Base-by-base conservation (phyloP, 2,113 vertebrate species). In the Notarius lentiginosus region DNA sequence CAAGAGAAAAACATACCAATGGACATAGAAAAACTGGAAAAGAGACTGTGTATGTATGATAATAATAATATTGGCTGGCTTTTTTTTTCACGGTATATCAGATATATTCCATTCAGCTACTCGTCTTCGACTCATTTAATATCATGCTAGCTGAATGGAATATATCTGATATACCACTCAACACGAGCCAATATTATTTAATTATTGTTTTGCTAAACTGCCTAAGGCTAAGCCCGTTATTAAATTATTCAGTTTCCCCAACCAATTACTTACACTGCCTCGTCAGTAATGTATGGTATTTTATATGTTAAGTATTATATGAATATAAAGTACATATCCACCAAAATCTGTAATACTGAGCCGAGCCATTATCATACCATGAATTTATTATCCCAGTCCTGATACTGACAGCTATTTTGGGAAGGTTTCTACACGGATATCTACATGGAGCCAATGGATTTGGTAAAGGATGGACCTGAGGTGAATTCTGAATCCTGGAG, bases 401-500 rank as follows among this genome's bases (percentile, higher is more conserved):
- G 14, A 56, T 10, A 58, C 53, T 18, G 7, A 79, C 4, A 18
- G 15, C 53, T 58, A 30, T 79, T 18, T 58, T 79, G n/a, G 27
- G 53, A 79, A 79, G 27, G 27, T 79, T 79, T 34, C 27, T 79
- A 55, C 49, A 12, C 0, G 5, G 24, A 68, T 68, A 30, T 70
- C 1, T 56, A 27, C 82, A 51, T 8, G 14, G 14, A 68, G 63
- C 47, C 14, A 55, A 20, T 53, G 10, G 63, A 18, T 56, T 34
- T 84, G 66, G 3, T 22, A 53, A 77, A 17, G 24, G 24, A 18
- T 27, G 30, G 77, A 56, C 53, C 53, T 34, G 77, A 55, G 14
- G 34, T 47, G n/a, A 77, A 77, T 85, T 76, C 72, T 63, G 84
- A 65, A 73, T 27, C 34, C 49, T n/a, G 15, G 22, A 75, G 41